Conservation (phyloP, 2,113 vertebrate species). For the Lichenostomus cassidix region DNA sequence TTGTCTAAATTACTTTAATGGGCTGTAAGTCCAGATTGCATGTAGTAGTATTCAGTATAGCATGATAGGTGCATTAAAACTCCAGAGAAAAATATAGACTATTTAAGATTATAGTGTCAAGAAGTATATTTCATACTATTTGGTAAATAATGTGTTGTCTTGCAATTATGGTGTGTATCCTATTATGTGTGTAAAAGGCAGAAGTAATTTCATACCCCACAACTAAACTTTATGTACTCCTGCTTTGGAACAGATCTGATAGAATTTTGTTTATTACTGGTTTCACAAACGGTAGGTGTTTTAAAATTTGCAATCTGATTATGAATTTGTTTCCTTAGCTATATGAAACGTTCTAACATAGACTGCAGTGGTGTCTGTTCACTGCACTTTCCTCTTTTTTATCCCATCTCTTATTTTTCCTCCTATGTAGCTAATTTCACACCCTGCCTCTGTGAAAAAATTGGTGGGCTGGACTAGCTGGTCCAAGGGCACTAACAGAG, state of each 20-base stretch:
- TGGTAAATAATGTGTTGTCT: background rate
- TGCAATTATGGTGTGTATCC: background rate
- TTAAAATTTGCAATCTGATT: background rate
- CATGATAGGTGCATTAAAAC: background rate
- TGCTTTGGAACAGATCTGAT: background rate
- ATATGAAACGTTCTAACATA: background rate
- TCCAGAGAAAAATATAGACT: background rate
- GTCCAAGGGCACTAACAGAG: background rate
- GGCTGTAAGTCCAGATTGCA: background rate
- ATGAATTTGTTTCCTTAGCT: background rate
- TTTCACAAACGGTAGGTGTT: background rate
- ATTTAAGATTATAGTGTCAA: background rate
- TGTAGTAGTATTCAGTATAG: background rate
- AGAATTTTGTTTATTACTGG: background rate
- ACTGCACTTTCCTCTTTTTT: background rate
- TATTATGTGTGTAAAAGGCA: background rate
- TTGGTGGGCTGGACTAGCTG: background rate
- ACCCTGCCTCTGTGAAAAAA: background rate
- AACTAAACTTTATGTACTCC: background rate
- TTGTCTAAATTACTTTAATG: conserved; percentile 18
- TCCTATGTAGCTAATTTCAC: background rate
- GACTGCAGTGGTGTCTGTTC: background rate
- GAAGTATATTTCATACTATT: background rate
- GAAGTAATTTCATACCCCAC: background rate
- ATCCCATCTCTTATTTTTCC: background rate